Evolutionary conservation across 1,140 invertebrate genomes (phyloP), one percentile per base, ranked within the genome.

Genomic region (Solen grandis): DNA sequence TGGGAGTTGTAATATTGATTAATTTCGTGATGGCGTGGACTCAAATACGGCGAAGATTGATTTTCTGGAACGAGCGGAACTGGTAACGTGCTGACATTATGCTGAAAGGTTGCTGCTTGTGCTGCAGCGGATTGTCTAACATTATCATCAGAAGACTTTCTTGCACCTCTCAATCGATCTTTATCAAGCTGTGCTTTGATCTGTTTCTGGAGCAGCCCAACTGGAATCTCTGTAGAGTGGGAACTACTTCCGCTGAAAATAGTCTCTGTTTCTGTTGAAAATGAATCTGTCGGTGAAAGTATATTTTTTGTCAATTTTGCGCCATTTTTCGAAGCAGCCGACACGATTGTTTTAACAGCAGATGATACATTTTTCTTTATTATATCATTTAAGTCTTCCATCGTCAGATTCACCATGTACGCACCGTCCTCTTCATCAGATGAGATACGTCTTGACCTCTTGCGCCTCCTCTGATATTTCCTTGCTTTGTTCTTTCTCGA

Each of bases 361-460:
- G 75, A 77, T n/a, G 31, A 57, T 10, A 77, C 36, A 46, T 77
- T 77, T 46, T 77, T 77, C 33, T 77, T 77, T 10, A 77, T 77
- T 33, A 77, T 13, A 13, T 55, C 16, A 59, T 77, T 77, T 29
- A 77, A 29, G 22, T 77, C 62, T 1, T 77, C 75, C 75, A 77
- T 66, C 31, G 75, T 65, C 4, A 77, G 38, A 35, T 77, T 77
- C 0, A 77, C 63, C 1, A 54, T 29, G 27, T 54, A 77, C 31
- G 38, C 57, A 4, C 10, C 25, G 5, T 50, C 60, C 29, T 77
- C 63, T 1, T 50, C 31, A 14, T 77, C 75, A 0, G 62, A 55
- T 29, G 8, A 35, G 1, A 77, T 22, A 0, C 65, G 35, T 14
- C 50, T 27, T 41, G 63, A 62, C 19, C 75, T 2, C 46, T 33